Conservation (phyloP, 2,113 vertebrate species). For the Chamaetylas fuelleborni region DNA sequence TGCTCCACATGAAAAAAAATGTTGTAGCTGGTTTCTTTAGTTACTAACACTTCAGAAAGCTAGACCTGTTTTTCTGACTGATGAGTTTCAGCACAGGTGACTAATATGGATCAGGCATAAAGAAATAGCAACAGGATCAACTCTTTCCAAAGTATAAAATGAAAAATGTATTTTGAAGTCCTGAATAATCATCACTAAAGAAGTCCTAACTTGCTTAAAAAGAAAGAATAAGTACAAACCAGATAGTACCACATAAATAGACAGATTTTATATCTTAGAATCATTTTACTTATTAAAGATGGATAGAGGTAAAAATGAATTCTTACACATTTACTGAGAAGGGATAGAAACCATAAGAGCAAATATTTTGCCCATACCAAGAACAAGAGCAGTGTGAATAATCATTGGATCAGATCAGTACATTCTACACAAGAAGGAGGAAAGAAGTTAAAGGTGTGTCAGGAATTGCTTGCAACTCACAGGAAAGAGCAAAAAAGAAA, state of each 20-base stretch:
- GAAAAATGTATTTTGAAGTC: not conserved
- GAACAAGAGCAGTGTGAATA: not conserved
- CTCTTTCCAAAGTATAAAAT: not conserved
- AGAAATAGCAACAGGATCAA: not conserved
- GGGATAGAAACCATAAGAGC: not conserved
- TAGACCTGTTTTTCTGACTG: not conserved
- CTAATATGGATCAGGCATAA: not conserved
- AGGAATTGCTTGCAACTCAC: not conserved
- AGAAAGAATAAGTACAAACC: not conserved
- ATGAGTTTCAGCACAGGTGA: not conserved
- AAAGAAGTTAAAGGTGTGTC: not conserved
- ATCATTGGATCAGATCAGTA: not conserved
- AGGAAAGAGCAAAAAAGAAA: not conserved
- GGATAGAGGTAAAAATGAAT: not conserved
- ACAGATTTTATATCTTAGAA: not conserved
- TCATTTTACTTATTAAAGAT: not conserved
- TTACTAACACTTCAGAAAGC: not conserved
- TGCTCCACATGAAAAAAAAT: not conserved
- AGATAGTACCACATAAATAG: not conserved
- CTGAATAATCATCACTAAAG: not conserved
- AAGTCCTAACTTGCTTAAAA: not conserved
- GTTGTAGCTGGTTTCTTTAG: not conserved
- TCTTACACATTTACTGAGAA: not conserved
- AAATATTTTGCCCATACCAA: not conserved
- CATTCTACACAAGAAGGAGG: not conserved